Evolutionary conservation across 2,888 invertebrate species (phyloP).

Genomic region (Chydorus sphaericus): DNA sequence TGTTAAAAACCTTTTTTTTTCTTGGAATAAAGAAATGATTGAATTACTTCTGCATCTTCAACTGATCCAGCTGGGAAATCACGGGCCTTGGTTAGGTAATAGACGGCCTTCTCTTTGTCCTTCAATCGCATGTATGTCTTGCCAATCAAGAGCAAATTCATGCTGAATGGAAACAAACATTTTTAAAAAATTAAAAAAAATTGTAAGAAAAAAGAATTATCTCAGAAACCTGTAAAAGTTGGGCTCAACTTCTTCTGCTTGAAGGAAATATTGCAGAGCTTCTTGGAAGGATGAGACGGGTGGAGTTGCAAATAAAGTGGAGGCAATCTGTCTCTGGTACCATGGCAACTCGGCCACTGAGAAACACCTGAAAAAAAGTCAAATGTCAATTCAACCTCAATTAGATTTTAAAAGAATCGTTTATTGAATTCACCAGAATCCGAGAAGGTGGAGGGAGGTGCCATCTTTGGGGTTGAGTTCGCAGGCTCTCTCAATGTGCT

Average conservation of each 20-base stretch:
- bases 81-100: slow-evolving; percentile 45
- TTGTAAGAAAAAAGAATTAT: background rate
- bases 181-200: no score
- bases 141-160: slow-evolving; percentile 65
- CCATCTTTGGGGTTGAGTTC: slow-evolving; percentile 70
- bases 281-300: slow-evolving; percentile 67
- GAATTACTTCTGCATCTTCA: slow-evolving; percentile 41
- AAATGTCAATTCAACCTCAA: background rate
- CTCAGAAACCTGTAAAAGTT: slow-evolving; percentile 54
- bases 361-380: slow-evolving; percentile 41
- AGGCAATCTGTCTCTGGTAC: slow-evolving; percentile 64
- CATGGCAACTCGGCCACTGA: slow-evolving; percentile 68
- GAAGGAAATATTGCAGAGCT: slow-evolving; percentile 61
- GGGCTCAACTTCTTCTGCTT: slow-evolving; percentile 62
- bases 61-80: slow-evolving; percentile 47
- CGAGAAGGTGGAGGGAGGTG: slow-evolving; percentile 65
- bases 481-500: slow-evolving; percentile 61
- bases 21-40: no score
- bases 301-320: slow-evolving; percentile 56
- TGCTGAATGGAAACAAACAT: slow-evolving; percentile 35
- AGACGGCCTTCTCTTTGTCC: slow-evolving; percentile 47
- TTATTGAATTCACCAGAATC: slow-evolving; percentile 45
- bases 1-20: no score
- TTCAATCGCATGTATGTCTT: slow-evolving; percentile 55
- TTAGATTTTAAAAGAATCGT: background rate